A percentile compares a stretch with the other conserved stretches of the same genome.
Conservation (phyloP, 2,888 invertebrate genomes). For the Odontocolon sp. region DNA sequence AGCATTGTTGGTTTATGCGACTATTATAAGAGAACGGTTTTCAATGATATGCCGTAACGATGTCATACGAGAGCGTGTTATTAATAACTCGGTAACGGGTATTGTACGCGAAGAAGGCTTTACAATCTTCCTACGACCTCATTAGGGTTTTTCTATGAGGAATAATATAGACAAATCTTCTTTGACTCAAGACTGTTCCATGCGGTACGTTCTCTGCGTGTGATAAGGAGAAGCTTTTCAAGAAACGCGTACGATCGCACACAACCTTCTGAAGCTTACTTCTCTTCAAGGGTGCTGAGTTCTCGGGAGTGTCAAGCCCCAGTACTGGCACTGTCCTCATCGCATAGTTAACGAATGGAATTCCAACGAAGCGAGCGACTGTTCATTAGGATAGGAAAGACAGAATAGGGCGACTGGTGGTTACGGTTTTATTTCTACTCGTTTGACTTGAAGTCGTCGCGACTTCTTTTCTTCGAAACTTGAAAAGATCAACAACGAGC, state of each 20-base stretch:
- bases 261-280: slow-evolving; percentile 27
- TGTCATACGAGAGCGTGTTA: slow-evolving; percentile 9
- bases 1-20: neutral
- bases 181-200: too few relatives aligned
- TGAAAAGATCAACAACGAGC: neutral
- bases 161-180: slow-evolving; percentile 35
- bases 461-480: neutral
- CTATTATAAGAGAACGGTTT: slow-evolving; percentile 25
- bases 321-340: slow-evolving; percentile 17
- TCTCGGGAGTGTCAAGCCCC: slow-evolving; percentile 51
- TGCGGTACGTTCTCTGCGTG: slow-evolving; percentile 8
- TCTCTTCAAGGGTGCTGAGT: slow-evolving; percentile 26
- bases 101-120: slow-evolving; percentile 39
- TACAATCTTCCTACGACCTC: slow-evolving; percentile 43
- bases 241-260: slow-evolving; percentile 30
- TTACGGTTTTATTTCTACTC: slow-evolving; percentile 40
- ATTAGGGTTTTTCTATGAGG: slow-evolving; percentile 38
- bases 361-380: slow-evolving; percentile 56
- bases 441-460: neutral
- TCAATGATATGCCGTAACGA: slow-evolving; percentile 25
- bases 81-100: slow-evolving; percentile 42
- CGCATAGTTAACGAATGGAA: slow-evolving; percentile 57
- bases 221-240: slow-evolving; percentile 25
- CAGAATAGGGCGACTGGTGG: slow-evolving; percentile 13
- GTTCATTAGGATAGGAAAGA: slow-evolving; percentile 56